These are phyloP conservation scores for Urocolius indicus DNA, from an alignment of 2,113 vertebrate genomes.

Conservation along the genomic window DNA sequence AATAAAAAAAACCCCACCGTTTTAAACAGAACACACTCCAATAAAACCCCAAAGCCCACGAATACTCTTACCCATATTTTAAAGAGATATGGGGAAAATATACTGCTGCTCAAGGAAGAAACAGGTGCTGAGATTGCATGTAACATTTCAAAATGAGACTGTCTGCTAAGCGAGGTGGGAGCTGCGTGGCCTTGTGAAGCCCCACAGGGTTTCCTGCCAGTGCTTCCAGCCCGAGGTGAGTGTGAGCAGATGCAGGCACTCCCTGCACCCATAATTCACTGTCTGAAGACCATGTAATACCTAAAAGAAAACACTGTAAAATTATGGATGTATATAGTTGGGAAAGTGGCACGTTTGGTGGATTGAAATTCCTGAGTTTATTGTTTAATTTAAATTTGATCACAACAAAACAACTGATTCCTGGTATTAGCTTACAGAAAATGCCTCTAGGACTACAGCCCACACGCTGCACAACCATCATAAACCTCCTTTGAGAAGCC, in stretches of 20 bases:
- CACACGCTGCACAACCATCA: not conserved
- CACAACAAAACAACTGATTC: not conserved
- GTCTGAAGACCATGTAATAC: not conserved
- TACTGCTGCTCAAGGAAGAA: not conserved
- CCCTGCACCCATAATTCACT: not conserved
- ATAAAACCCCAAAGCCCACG: not conserved
- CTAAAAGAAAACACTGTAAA: not conserved
- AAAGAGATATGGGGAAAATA: not conserved
- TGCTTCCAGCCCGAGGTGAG: not conserved
- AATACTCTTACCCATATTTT: not conserved
- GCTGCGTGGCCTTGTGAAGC: not conserved
- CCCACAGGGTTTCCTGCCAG: not conserved
- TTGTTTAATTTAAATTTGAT: not conserved
- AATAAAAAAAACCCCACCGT: not conserved
- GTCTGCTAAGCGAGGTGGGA: not conserved
- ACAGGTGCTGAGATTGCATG: not conserved
- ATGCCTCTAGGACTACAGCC: not conserved
- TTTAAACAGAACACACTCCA: not conserved
- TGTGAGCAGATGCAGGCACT: constrained; percentile 20
- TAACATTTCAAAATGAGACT: not conserved
- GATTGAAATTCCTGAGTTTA: fast-evolving
- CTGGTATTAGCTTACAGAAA: not conserved
- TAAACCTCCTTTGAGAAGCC: not conserved
- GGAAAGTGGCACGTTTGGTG: not conserved
- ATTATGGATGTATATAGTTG: not conserved